phyloP scores from a whole-genome alignment of 2,113 vertebrate species.

The Pycnonotus jocosus region DNA sequence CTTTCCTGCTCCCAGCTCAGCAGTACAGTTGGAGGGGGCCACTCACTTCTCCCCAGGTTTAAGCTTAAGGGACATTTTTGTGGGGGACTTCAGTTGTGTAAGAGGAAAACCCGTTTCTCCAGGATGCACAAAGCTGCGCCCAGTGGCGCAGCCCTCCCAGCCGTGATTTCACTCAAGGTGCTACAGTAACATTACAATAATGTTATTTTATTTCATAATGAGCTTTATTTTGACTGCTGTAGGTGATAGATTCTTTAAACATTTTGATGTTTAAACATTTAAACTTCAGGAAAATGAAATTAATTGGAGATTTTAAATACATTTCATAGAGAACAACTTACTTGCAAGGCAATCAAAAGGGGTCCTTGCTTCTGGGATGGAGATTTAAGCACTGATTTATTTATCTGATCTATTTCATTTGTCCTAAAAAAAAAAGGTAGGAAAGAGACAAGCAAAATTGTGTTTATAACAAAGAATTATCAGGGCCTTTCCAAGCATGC shows the following conservation, averaged over 20 bases:
- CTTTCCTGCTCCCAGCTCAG: not conserved
- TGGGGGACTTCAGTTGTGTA: not conserved
- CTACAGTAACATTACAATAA: not conserved
- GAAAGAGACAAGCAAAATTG: not conserved
- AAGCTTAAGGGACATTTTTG: not conserved
- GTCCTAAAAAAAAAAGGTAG: not conserved
- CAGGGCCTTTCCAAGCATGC: not conserved
- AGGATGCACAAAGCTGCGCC: not conserved
- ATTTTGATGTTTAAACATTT: not conserved
- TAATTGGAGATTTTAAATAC: not conserved
- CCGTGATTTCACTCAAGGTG: not conserved
- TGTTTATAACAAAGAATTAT: not conserved
- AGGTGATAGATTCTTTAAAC: not conserved
- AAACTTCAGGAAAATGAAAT: not conserved
- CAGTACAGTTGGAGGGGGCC: not conserved
- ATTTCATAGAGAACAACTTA: not conserved
- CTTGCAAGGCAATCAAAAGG: not conserved
- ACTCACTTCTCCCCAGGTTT: not conserved
- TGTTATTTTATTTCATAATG: not conserved
- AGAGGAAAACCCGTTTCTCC: not conserved
- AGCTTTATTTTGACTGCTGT: not conserved
- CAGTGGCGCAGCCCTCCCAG: rapidly evolving
- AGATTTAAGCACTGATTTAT: not conserved
- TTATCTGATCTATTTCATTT: not conserved
- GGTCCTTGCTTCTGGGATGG: not conserved